Conservation (phyloP, 2,113 vertebrate genomes). For the Gallinago media region DNA sequence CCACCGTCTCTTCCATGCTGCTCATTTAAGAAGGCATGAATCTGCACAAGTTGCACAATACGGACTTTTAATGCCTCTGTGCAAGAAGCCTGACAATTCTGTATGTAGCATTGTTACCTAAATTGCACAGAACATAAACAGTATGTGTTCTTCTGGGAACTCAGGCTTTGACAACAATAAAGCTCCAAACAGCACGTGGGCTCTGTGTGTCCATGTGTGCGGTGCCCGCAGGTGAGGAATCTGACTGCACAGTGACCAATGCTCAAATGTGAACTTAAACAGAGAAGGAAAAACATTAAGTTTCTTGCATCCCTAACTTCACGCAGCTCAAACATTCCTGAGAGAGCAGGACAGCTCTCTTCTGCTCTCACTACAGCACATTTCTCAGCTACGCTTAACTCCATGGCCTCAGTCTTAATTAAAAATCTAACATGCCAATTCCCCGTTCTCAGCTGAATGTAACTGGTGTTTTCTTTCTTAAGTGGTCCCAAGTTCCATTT, state of each 20-base stretch:
- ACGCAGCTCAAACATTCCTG: not conserved
- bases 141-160: not conserved
- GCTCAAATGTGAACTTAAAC: not conserved
- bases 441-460: not conserved
- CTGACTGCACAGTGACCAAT: not conserved
- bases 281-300: not conserved
- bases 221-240: not conserved
- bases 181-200: not conserved
- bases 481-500: not conserved
- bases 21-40: not conserved
- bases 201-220: not conserved
- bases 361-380: not conserved
- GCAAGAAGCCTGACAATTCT: not conserved
- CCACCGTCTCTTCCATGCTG: not conserved
- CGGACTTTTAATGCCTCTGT: not conserved
- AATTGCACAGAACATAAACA: not conserved
- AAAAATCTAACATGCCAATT: not conserved
- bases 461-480: not conserved
- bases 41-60: not conserved
- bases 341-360: not conserved
- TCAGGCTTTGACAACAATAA: not conserved
- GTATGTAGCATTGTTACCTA: not conserved
- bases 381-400: not conserved
- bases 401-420: not conserved
- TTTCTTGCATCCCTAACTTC: not conserved